phyloP scores from a whole-genome alignment of 92 coral and sea anemone genomes.

The Plumapathes pennacea region DNA sequence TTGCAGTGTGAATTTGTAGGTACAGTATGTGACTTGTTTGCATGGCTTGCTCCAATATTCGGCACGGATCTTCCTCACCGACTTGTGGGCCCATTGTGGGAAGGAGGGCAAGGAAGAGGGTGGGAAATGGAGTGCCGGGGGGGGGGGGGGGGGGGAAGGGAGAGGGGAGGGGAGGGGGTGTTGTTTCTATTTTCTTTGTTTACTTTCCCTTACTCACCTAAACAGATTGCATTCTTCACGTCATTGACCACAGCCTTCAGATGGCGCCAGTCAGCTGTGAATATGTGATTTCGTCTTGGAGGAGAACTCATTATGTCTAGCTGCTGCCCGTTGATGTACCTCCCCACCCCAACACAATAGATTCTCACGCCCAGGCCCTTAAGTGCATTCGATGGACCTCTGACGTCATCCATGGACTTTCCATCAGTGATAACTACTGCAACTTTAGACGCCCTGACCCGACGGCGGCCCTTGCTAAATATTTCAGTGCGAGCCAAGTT shows the following conservation, averaged over 20 bases:
- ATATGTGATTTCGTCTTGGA: slow-evolving; percentile 66
- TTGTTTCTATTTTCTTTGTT: no score
- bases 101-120: no score
- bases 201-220: slow-evolving; percentile 36
- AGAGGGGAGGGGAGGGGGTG: no score
- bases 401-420: slow-evolving; percentile 72
- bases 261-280: slow-evolving; percentile 86
- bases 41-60: no score
- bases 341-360: slow-evolving; percentile 70
- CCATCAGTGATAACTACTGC: slow-evolving; percentile 88
- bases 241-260: slow-evolving; percentile 59
- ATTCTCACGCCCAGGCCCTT: slow-evolving; percentile 58
- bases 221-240: slow-evolving; percentile 66
- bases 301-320: slow-evolving; percentile 68
- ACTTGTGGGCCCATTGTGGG: no score
- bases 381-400: slow-evolving; percentile 59
- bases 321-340: slow-evolving; percentile 73
- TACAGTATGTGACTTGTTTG: no score
- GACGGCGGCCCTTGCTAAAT: slow-evolving; percentile 38
- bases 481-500: slow-evolving; percentile 36
- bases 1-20: no score
- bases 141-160: no score
- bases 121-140: no score
- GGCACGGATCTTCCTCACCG: no score
- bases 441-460: slow-evolving; percentile 54